phyloP scores from a whole-genome alignment of 2,113 vertebrate species.

The Macaca nemestrina region DNA sequence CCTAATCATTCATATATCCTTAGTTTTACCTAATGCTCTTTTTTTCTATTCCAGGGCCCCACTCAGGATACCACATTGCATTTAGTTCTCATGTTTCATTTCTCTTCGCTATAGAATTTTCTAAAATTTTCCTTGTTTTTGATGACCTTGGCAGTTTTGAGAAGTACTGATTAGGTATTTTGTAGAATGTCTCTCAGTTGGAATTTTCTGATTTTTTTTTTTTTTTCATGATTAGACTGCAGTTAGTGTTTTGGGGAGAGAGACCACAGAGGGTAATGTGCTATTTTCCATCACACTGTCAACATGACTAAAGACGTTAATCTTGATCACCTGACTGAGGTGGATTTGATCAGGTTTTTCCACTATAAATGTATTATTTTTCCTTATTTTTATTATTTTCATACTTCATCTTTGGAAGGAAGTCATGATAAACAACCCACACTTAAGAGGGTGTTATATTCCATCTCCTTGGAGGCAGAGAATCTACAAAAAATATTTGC shows the following conservation, averaged over 20 bases:
- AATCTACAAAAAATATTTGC: background rate
- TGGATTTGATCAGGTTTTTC: background rate
- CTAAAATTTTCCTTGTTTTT: slow-evolving; percentile 29
- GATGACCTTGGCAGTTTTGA: background rate
- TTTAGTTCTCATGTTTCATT: background rate
- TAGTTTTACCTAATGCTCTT: background rate
- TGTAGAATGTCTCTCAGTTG: background rate
- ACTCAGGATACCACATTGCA: background rate
- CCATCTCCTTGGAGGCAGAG: background rate
- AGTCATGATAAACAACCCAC: background rate
- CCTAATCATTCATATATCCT: background rate
- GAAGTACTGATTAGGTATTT: background rate
- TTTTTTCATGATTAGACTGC: background rate
- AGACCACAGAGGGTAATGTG: background rate
- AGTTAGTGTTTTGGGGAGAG: background rate
- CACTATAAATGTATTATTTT: background rate
- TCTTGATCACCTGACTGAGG: background rate
- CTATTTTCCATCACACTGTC: background rate
- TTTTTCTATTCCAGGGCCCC: background rate
- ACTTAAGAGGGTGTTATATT: background rate
- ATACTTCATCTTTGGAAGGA: background rate
- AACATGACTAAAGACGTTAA: background rate
- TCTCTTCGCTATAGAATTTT: background rate
- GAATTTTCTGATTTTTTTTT: background rate
- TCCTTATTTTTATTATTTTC: background rate